Evolutionary conservation across 2,113 vertebrate species (phyloP), one percentile per base, ranked within the genome.

Genomic region (Anoplopoma fimbria): DNA sequence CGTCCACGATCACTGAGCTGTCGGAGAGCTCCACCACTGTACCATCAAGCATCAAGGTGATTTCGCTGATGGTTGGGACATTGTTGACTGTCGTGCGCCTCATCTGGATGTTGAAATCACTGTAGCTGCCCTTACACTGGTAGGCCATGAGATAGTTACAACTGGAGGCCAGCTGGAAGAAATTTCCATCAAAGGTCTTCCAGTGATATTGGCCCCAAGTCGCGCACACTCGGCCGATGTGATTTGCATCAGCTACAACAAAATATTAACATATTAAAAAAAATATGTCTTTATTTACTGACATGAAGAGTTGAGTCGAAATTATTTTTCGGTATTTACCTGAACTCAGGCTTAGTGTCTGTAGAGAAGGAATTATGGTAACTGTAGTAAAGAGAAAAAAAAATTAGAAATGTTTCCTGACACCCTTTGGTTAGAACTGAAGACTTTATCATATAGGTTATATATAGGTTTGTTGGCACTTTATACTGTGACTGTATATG

Each of bases 201-300:
- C 95, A 97, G 79, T 98, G 96, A 80, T 94, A 94, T 81, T 96
- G 84, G 2, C 97, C 97, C 97, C 98, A 99, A 4, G 97, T 96
- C 23, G 97, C 96, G 95, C 97, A 98, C 88, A 99, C 96, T 29
- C 33, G 94, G 75, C 95, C 89, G 8, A 95, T 89, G 29, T 98
- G 96, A 31, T 89, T 87, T 1, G 69, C 47, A 33, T 88, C 84
- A 1, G 61, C 74, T 91, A 10, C 3, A 79, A 77, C 25, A 29
- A 40, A 23, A 47, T 7, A 58, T 19, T 0, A 58, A 33, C 0
- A 42, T 7, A 21, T 62, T 55, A 60, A 14, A 27, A 69, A 42
- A 36, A n/a, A n/a, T n/a, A n/a, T n/a, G n/a, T 33, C 0, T 25
- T 53, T 65, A n/a, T 68, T 6, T 42, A 42, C 3, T 9, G 14